phyloP scores from a whole-genome alignment of 2,888 invertebrate species.

The Clostera curtula region DNA sequence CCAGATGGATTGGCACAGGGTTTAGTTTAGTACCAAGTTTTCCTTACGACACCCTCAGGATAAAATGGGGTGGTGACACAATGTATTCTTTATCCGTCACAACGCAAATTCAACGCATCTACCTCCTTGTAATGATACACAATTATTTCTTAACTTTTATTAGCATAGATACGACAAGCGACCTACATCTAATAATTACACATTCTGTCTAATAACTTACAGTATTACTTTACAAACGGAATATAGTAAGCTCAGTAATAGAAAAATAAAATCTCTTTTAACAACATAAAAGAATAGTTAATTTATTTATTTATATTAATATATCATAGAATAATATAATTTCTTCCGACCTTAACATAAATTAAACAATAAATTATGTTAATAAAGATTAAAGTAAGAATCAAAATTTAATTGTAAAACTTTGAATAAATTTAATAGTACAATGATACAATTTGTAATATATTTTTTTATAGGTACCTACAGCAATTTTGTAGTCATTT shows the following conservation, averaged over 20 bases:
- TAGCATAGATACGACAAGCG: constrained; percentile 65
- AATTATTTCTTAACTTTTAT: constrained; percentile 45
- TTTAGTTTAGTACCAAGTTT: too few species aligned
- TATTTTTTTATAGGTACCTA: not conserved
- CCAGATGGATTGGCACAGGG: too few species aligned
- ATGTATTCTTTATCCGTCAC: too few species aligned
- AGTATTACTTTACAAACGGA: constrained; percentile 55
- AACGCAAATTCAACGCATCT: constrained; percentile 16
- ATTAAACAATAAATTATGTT: constrained; percentile 12
- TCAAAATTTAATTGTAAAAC: constrained; percentile 3
- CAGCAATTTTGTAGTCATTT: too few species aligned
- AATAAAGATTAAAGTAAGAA: not conserved
- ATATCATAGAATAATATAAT: constrained; percentile 21
- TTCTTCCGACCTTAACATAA: constrained; percentile 27
- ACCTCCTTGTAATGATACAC: constrained; percentile 34
- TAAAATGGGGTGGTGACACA: too few species aligned
- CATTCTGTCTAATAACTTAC: constrained; percentile 58
- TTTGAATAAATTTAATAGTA: constrained; percentile 7
- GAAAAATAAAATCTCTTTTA: constrained; percentile 57
- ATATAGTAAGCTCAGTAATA: constrained; percentile 50
- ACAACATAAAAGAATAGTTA: constrained; percentile 49
- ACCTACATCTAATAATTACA: constrained; percentile 52
- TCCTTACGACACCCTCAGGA: too few species aligned
- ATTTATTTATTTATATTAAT: constrained; percentile 45
- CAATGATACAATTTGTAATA: constrained; percentile 14